Evolutionary conservation across 53 echinoderm and acorn worm genomes (phyloP), one percentile per base, ranked within the genome.

Genomic region (Actinopyga echinites): DNA sequence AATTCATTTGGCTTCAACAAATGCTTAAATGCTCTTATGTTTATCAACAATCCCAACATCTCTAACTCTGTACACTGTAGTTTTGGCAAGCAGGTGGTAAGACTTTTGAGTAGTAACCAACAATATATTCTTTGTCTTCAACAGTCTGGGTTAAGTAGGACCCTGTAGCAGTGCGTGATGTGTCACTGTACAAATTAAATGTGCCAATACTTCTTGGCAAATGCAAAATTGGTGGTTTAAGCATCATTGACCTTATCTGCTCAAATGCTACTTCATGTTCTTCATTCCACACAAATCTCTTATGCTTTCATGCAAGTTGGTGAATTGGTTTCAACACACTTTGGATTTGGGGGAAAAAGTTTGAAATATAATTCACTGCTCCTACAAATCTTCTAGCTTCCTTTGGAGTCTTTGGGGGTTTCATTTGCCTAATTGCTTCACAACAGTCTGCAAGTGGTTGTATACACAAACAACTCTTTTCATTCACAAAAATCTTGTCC

Each of bases 51-150:
- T 7, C 79, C 79, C 78, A 79, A 86, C 17, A 86, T 24, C 44
- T 86, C 86, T 43, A 79, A 30, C 28, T 86, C 79, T 17, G 78
- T 86, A 86, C 86, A 31, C 64, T 79, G 23, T 86, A 86, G 7
- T 61, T 35, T 58, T 52, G 20, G 30, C 62, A 77, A 64, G 86
- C 78, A 19, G 40, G 20, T 1, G 85, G 85, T 1, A 85, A 53
- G 12, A 75, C 61, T 30, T 85, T 85, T 1, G 78, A 85, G 35
- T 85, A 85, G 63, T 85, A 85, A 6, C 75, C 85, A 25, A 85
- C 24, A 10, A 85, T 29, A 22, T 33, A 49, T 86, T 86, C 52
- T 7, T 32, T 2, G 15, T 63, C 79, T 31, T 79, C 78, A 2
- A 84, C 56, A 0, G 67, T 29, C 71, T 84, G 84, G 15, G 84